Percentiles rank a stretch among this genome's conserved stretches.
Evolutionary conservation across 2,888 invertebrate species (phyloP).

Genomic region (Lamellibrachia satsuma): DNA sequence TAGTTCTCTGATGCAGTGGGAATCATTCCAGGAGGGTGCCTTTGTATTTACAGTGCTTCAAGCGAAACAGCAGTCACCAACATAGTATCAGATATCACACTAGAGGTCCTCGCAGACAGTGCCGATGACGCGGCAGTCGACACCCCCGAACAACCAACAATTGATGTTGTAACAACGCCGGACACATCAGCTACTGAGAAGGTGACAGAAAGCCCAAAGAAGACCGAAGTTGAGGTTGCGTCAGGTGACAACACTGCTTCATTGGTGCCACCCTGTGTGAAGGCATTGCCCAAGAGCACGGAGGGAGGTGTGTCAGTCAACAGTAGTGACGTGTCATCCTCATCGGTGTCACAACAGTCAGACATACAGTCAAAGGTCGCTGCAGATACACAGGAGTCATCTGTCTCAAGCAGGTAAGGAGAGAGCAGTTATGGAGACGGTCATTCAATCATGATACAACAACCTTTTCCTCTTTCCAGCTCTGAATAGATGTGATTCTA

Average conservation of each 20-base stretch:
- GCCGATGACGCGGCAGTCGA: background rate
- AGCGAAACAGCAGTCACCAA: background rate
- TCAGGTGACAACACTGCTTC: background rate
- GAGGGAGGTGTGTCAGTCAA: background rate
- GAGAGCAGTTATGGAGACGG: background rate
- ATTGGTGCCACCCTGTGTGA: background rate
- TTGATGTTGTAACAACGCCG: background rate
- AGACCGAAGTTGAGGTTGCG: background rate
- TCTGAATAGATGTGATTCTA: background rate
- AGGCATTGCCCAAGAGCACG: background rate
- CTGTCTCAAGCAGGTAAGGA: background rate
- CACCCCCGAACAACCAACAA: background rate
- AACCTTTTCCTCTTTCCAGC: no score
- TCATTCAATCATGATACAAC: no score
- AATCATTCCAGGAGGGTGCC: background rate
- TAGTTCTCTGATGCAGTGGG: background rate
- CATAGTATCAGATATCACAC: background rate
- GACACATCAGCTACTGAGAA: background rate
- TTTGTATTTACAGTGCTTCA: background rate
- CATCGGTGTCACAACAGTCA: background rate
- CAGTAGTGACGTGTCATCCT: background rate
- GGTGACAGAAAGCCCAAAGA: background rate
- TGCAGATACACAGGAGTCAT: background rate
- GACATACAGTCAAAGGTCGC: background rate
- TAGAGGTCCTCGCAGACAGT: background rate